Base-by-base conservation (phyloP, 2,888 invertebrate genomes). In the Pogonocherus hispidulus region DNA sequence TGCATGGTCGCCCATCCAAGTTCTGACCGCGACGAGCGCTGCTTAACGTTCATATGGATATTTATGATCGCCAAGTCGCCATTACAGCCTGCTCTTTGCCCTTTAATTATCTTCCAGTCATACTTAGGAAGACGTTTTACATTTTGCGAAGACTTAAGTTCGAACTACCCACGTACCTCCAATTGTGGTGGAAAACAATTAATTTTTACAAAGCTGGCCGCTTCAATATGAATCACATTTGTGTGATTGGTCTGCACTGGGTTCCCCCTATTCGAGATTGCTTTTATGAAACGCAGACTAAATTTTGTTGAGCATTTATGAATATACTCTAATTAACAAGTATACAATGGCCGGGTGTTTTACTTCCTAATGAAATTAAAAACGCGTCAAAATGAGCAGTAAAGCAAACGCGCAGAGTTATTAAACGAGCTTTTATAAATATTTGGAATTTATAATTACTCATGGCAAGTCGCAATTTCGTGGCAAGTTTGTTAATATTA, bases 361-460 rank as follows among this genome's bases (percentile, higher is more conserved):
- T 41, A 41, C 41, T 41, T 16, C 41, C 4, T 14, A 41, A 41
- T 41, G 41, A 41, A 41, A 41, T 41, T 41, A 41, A 41, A 41
- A 41, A 41, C 41, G 41, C 41, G 41, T 41, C 41, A 16, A 41
- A 16, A n/a, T 41, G 41, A 41, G n/a, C 41, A 41, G 41, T 14
- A 41, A 41, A 41, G 41, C 16, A 41, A 41, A 41, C 41, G 41
- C 16, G 1, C 2, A 0, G 41, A 14, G 41, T 3, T 41, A 41
- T 41, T 41, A 41, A 1, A 1, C 6, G 16, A 14, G 41, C 41
- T 41, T 41, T 41, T 41, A 41, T 41, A 41, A 41, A 41, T 41
- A 41, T 41, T 41, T 41, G 41, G n/a, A 41, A n/a, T 41, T 41
- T 14, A 41, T 41, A 41, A 41, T 41, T 41, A 27, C n/a, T n/a